Evolutionary conservation across 1,140 invertebrate species (phyloP).

Genomic region (Chironomus striatipennis): DNA sequence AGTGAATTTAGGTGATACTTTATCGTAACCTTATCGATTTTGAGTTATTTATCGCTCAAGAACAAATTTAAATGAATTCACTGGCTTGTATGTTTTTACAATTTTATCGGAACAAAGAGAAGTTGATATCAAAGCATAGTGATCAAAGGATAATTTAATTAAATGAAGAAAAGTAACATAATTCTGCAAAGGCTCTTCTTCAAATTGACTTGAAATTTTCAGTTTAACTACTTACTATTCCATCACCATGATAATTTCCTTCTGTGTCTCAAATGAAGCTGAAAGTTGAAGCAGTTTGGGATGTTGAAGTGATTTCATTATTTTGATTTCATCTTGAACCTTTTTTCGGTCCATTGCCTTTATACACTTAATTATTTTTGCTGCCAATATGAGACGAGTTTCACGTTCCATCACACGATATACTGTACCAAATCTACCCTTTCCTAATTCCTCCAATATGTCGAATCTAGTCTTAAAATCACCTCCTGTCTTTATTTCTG

Average conservation of each 20-base stretch:
- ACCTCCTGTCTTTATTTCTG: slow-evolving; percentile 43
- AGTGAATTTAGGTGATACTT: no score
- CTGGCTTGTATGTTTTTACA: no score
- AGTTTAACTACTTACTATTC: slow-evolving; percentile 75
- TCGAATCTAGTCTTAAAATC: slow-evolving; percentile 52
- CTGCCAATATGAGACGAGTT: slow-evolving; percentile 65
- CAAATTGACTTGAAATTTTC: no score
- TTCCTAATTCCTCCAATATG: slow-evolving; percentile 66
- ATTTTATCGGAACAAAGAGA: no score
- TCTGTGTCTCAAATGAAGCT: slow-evolving; percentile 76
- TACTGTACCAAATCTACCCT: slow-evolving; percentile 71
- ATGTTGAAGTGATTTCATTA: slow-evolving; percentile 85
- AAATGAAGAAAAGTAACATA: no score
- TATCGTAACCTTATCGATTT: no score
- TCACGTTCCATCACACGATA: slow-evolving; percentile 63
- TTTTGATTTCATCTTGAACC: slow-evolving; percentile 81
- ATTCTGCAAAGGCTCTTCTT: no score
- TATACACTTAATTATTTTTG: slow-evolving; percentile 82
- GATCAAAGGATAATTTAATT: no score
- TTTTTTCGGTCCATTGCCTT: slow-evolving; percentile 74
- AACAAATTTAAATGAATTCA: no score
- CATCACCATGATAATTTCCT: slow-evolving; percentile 84
- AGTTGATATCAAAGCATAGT: no score
- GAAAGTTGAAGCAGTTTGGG: slow-evolving; percentile 81
- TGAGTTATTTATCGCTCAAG: no score